Conservation (phyloP, 2,113 vertebrate species). For the Vombatus ursinus region DNA sequence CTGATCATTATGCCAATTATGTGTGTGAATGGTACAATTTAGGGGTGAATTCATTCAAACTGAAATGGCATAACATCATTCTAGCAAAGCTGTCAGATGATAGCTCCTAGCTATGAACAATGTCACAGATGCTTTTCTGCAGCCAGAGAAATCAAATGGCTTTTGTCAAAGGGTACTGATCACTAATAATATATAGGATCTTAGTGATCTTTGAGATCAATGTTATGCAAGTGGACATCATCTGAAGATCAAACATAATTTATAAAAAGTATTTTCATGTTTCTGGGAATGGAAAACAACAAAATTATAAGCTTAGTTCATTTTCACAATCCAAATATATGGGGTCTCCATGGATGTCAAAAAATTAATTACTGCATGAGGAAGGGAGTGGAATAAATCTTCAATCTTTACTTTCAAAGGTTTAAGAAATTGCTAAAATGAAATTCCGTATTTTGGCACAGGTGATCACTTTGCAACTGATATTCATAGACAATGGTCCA, state of each 20-base stretch:
- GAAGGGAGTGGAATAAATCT: too few species aligned
- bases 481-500: too few species aligned
- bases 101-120: background rate
- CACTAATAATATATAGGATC: background rate
- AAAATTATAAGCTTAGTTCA: background rate
- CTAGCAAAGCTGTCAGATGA: background rate
- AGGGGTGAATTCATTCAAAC: background rate
- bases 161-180: background rate
- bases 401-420: too few species aligned
- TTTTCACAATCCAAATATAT: background rate
- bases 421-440: too few species aligned
- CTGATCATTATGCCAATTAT: accelerated
- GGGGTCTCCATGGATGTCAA: too few species aligned
- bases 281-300: background rate
- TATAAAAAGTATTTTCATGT: background rate
- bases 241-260: background rate
- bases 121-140: background rate
- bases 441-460: too few species aligned
- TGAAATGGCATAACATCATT: background rate
- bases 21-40: background rate
- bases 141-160: background rate
- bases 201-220: background rate
- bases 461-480: too few species aligned
- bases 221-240: background rate
- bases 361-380: too few species aligned